A percentile compares a stretch with the other conserved stretches of the same genome.
Conservation (phyloP, 1,140 invertebrate species). For the Drosophila miranda region DNA sequence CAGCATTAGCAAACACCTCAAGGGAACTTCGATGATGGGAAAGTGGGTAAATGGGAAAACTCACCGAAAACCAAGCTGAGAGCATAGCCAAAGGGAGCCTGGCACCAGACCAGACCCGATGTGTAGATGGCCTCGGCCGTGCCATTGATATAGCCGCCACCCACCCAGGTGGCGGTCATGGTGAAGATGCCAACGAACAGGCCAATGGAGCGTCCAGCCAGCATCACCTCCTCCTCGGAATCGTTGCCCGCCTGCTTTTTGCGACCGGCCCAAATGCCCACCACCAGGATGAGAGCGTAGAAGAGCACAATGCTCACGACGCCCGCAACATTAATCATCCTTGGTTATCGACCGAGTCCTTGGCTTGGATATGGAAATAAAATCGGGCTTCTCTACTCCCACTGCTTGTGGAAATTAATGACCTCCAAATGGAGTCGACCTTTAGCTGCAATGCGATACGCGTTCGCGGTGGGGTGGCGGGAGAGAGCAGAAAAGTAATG, state of each 20-base stretch:
- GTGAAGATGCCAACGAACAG: constrained; percentile 98
- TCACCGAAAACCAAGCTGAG: constrained; percentile 95
- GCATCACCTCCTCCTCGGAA: constrained; percentile 97
- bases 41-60: constrained; percentile 3
- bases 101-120: constrained; percentile 95
- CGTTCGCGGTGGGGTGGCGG: not conserved
- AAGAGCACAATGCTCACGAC: constrained; percentile 96
- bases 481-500: constrained; percentile 15
- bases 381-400: not conserved
- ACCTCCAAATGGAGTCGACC: constrained; percentile 43
- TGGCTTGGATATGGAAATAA: constrained; percentile 23
- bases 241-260: constrained; percentile 94
- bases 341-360: constrained; percentile 62
- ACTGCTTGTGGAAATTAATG: constrained; percentile 36
- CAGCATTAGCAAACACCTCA: too few species aligned
- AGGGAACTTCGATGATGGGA: too few species aligned
- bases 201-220: constrained; percentile 97
- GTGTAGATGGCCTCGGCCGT: constrained; percentile 98
- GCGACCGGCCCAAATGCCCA: constrained; percentile 97
- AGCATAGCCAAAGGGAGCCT: constrained; percentile 98
- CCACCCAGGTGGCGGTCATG: constrained; percentile 99
- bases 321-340: constrained; percentile 95
- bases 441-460: constrained; percentile 44
- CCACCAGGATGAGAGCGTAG: constrained; percentile 94
- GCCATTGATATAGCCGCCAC: constrained; percentile 99